phyloP scores from a whole-genome alignment of 2,113 vertebrate genomes.

The Hymenochirus boettgeri region DNA sequence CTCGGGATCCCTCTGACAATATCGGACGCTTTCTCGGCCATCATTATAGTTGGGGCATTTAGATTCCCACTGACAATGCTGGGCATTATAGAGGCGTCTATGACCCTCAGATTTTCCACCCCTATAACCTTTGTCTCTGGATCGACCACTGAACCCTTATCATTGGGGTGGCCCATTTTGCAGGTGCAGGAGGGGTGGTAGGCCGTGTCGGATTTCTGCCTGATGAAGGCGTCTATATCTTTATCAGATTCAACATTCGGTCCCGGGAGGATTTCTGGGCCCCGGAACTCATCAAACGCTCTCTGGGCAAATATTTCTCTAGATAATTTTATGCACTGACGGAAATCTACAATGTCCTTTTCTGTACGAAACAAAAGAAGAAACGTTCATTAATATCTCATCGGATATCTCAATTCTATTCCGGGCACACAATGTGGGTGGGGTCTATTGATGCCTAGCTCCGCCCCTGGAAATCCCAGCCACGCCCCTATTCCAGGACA shows the following conservation, averaged over 20 bases:
- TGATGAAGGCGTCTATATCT: conserved; percentile 86
- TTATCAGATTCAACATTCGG: conserved; percentile 69
- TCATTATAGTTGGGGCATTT: conserved; percentile 93
- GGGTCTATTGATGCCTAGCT: too few relatives aligned
- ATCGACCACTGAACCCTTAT: conserved; percentile 80
- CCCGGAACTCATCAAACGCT: conserved; percentile 82
- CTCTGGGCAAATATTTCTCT: conserved; percentile 91
- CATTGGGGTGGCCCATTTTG: conserved; percentile 82
- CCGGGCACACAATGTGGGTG: too few relatives aligned
- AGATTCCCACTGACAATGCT: conserved; percentile 90
- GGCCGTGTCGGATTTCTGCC: conserved; percentile 83
- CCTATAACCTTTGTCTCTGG: conserved; percentile 77
- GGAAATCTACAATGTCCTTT: conserved; percentile 78
- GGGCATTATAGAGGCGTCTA: conserved; percentile 96
- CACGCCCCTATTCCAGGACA: too few relatives aligned
- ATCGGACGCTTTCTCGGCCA: conserved; percentile 92
- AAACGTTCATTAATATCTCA: too few relatives aligned
- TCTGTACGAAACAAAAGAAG: conserved; percentile 62
- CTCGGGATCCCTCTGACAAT: conserved; percentile 74
- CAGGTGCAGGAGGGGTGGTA: conserved; percentile 96
- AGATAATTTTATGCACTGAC: conserved; percentile 75
- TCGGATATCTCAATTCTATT: too few relatives aligned
- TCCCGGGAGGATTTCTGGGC: conserved; percentile 80
- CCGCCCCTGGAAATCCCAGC: too few relatives aligned
- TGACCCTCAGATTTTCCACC: conserved; percentile 76